Evolutionary conservation across 2,888 invertebrate genomes (phyloP), one percentile per base, ranked within the genome.

Genomic region (Mesorhabditis spiculigera): DNA sequence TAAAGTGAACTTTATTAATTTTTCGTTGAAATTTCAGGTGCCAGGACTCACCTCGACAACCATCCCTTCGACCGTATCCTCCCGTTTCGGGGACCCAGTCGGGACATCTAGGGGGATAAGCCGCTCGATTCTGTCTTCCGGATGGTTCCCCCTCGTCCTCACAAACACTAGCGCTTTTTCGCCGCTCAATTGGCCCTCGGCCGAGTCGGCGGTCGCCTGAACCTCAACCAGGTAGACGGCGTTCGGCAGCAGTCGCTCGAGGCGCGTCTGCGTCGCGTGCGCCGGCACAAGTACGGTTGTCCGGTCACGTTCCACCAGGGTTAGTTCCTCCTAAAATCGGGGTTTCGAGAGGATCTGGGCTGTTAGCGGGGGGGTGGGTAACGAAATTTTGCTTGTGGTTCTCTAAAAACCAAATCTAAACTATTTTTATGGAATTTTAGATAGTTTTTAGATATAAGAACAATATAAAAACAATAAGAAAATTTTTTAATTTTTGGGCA

Each of bases 201-300:
- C 73, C 1, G 82, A 79, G 42, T 84, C 83, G 5, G 80, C 84
- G 0, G 77, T 75, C 4, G 83, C 83, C 66, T 78, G 78, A 6
- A 83, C 75, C 71, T 84, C 84, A 0, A 81, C 80, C 8, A 84
- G 69, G 68, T 85, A 85, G 4, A 79, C 81, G 8, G 74, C 70
- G 66, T 77, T 76, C 8, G 81, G 77, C 42, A 78, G 70, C 13
- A 85, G 76, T 4, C 77, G 78, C 5, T 76, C 70, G 41, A 84
- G 68, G 45, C 79, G 76, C 5, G 79, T 70, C n/a, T 73, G 72
- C 3, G 82, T 84, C 5, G 78, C 63, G 62, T 82, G 79, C 50
- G 78, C 76, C 4, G 84, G 79, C 50, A 84, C 70, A 10, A 84
- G 70, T 4, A 75, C 72, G 0, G 78, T 74, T 16, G 75, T 73